These are phyloP conservation scores for Serranus cabrilla DNA, from an alignment of 2,797 vertebrate species.

Conservation along the genomic window DNA sequence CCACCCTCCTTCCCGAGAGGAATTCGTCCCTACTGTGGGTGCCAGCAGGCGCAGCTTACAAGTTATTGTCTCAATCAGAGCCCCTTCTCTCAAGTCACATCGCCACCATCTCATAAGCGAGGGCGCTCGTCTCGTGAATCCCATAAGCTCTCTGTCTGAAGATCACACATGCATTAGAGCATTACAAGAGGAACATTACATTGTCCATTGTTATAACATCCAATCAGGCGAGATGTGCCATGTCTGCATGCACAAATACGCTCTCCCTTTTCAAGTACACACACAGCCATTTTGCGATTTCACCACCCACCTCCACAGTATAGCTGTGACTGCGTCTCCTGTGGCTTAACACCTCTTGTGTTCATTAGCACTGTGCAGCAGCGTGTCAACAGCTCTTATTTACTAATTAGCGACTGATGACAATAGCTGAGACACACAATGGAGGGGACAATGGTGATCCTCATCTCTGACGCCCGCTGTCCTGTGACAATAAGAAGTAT, in stretches of 20 bases:
- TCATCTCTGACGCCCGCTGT: conserved; percentile 51
- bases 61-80: conserved; percentile 65
- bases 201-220: conserved; percentile 33
- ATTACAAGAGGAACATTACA: conserved; percentile 36
- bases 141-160: conserved; percentile 32
- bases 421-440: conserved; percentile 56
- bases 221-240: conserved; percentile 50
- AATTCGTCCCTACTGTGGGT: conserved; percentile 10
- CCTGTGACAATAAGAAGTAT: conserved; percentile 50
- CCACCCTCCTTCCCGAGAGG: conserved; percentile 15
- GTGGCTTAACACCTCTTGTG: conserved; percentile 73
- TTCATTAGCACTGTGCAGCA: conserved; percentile 76
- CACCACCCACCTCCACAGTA: conserved; percentile 56
- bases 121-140: conserved; percentile 24
- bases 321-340: conserved; percentile 58
- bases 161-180: conserved; percentile 32
- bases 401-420: conserved; percentile 77
- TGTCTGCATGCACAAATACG: conserved; percentile 31
- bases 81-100: conserved; percentile 37
- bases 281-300: conserved; percentile 53
- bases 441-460: conserved; percentile 61
- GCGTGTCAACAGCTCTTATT: conserved; percentile 78
- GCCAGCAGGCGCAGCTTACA: conserved; percentile 34
- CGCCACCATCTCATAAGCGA: conserved; percentile 32
- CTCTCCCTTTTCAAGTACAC: conserved; percentile 26